A percentile compares a stretch with the other conserved stretches of the same genome.
phyloP scores from a whole-genome alignment of 2,113 vertebrate genomes.

The Ceyx melanurus region DNA sequence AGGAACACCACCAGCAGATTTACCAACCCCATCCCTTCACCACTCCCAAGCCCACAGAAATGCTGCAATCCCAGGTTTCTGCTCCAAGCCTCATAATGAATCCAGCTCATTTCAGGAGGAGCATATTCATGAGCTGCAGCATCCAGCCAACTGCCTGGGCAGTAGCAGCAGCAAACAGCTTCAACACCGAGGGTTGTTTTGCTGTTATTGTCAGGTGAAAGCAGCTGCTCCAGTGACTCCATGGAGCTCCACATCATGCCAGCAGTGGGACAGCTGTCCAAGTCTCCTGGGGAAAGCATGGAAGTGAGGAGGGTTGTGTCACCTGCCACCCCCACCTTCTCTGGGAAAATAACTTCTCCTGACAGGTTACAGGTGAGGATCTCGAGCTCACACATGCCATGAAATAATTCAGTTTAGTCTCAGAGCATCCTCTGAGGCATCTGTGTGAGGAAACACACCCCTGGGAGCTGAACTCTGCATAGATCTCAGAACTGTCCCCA shows the following conservation, averaged over 20 bases:
- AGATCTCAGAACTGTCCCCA: not conserved
- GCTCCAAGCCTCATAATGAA: not conserved
- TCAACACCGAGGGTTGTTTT: not conserved
- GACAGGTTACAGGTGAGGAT: not conserved
- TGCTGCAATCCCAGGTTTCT: not conserved
- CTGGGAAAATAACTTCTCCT: not conserved
- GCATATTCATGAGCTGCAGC: not conserved
- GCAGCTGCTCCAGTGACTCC: not conserved
- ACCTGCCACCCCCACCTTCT: not conserved
- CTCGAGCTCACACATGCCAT: not conserved
- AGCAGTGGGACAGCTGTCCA: not conserved
- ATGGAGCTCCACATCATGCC: not conserved
- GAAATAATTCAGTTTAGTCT: not conserved
- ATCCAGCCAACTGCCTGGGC: not conserved
- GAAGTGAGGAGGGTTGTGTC: not conserved
- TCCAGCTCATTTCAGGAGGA: not conserved
- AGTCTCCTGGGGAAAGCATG: not conserved
- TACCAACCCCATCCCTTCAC: not conserved
- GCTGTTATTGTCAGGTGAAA: not conserved
- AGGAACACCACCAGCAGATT: not conserved
- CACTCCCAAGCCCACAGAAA: not conserved
- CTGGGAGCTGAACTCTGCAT: not conserved
- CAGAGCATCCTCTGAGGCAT: not conserved
- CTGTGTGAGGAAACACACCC: not conserved
- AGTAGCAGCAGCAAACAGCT: not conserved